Evolutionary conservation across 2,888 invertebrate species (phyloP), one percentile per base, ranked within the genome.

Genomic region (Seira musarum): DNA sequence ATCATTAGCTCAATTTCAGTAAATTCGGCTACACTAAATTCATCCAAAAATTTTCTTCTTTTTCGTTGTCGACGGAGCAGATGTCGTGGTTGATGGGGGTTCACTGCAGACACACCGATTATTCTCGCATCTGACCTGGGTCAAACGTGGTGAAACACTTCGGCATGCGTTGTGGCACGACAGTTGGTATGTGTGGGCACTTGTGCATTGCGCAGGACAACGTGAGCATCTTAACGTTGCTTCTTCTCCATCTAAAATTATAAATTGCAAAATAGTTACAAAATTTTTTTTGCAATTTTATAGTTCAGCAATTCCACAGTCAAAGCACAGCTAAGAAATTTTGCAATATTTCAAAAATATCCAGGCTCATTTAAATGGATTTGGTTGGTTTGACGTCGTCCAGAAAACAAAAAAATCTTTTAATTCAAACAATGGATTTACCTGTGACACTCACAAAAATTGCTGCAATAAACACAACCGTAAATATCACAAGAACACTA

Each of bases 121-220:
- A 13, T 22, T 53, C 22, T 64, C 76, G 25, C 76, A 76, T 49
- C 76, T 35, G 5, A 69, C 69, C n/a, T 76, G 15, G 0, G 76
- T 76, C 15, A 76, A 21, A 21, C 76, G 8, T 0, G 76, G 76
- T 17, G 60, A 61, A 21, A 76, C 17, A 19, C 76, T 76, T 0
- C 76, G 63, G 35, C 76, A 76, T 1, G 76, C 76, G 35, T 76
- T 76, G 19, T 76, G 76, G 53, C 76, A 76, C 13, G 76, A 76
- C 15, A 76, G 21, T 30, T 76, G 76, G 21, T 76, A 76, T 2
- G 76, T 53, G 17, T 76, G 69, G 1, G 76, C 76, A 49, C 76
- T 76, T 21, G 76, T 76, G 64, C 76, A 76, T 46, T 25, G 15
- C 35, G 69, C 69, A 8, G 76, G 76, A 53, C 76, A 76, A 35